Conservation (phyloP, 2,797 vertebrate genomes). For the Ceryle rudis region DNA sequence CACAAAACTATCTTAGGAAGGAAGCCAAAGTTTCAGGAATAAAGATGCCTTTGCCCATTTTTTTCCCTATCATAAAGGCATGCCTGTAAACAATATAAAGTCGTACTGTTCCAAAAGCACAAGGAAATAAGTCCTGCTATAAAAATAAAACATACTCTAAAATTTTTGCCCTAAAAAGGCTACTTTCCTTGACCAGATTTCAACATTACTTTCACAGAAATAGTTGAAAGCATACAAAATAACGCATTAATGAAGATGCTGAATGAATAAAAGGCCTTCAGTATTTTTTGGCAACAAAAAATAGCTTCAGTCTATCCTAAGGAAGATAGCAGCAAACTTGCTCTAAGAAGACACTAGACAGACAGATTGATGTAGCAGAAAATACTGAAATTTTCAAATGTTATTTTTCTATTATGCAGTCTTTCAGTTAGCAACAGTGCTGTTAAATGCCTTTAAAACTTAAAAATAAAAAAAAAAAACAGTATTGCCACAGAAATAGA, state of each 20-base stretch:
- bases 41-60: neutral
- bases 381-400: neutral
- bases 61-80: neutral
- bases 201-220: neutral
- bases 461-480: too few species aligned
- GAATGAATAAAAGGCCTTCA: slow-evolving; percentile 10
- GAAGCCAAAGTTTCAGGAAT: neutral
- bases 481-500: neutral
- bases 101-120: neutral
- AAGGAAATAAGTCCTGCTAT: neutral
- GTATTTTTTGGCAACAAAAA: slow-evolving; percentile 1
- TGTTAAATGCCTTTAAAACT: neutral
- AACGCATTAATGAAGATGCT: neutral
- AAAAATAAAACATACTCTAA: neutral
- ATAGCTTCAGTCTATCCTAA: neutral
- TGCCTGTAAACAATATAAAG: neutral
- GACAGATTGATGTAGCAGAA: neutral
- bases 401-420: neutral
- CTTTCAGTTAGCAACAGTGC: neutral
- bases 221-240: neutral
- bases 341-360: neutral
- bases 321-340: neutral
- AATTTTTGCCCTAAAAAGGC: neutral
- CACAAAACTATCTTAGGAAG: neutral
- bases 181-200: neutral